A percentile compares a stretch with the other conserved stretches of the same genome.
Evolutionary conservation across 2,888 invertebrate genomes (phyloP).

Genomic region (Ichneumon xanthorius): DNA sequence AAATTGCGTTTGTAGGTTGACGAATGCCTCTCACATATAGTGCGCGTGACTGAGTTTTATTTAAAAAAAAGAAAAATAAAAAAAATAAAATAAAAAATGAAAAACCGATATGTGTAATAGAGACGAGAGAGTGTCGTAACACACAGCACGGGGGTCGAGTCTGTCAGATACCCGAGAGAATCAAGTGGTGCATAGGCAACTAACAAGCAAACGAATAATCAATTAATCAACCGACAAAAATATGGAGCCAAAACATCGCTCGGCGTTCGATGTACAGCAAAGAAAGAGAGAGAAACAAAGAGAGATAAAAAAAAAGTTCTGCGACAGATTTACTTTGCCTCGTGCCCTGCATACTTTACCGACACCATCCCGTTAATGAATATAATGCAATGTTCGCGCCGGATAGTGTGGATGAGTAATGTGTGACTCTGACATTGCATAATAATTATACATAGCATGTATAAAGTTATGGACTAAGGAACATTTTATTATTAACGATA

Average conservation of each 20-base stretch:
- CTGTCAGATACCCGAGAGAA: slow-evolving; percentile 60
- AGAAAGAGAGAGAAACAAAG: slow-evolving; percentile 60
- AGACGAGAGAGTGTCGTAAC: slow-evolving; percentile 71
- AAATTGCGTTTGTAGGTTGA: slow-evolving; percentile 84
- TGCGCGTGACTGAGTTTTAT: slow-evolving; percentile 83
- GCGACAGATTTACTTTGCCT: slow-evolving; percentile 55
- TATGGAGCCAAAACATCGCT: slow-evolving; percentile 68
- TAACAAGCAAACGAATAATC: slow-evolving; percentile 48
- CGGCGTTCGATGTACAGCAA: slow-evolving; percentile 72
- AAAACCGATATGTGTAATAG: slow-evolving; percentile 71
- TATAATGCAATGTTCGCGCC: slow-evolving; percentile 78
- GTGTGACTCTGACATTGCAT: slow-evolving; percentile 84
- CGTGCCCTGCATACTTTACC: slow-evolving; percentile 61
- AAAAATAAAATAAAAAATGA: not conserved
- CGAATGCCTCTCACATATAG: slow-evolving; percentile 84
- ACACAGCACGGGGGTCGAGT: slow-evolving; percentile 73
- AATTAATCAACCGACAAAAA: slow-evolving; percentile 51
- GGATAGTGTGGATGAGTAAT: slow-evolving; percentile 80
- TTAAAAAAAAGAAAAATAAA: slow-evolving; percentile 67
- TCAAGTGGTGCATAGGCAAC: slow-evolving; percentile 60
- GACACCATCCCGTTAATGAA: slow-evolving; percentile 67
- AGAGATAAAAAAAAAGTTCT: slow-evolving; percentile 49
- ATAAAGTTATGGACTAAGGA: slow-evolving; percentile 84
- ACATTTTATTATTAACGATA: slow-evolving; percentile 83
- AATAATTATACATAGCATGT: slow-evolving; percentile 85